Base-by-base conservation (phyloP, 2,113 vertebrate species). In the Leptosomus discolor region DNA sequence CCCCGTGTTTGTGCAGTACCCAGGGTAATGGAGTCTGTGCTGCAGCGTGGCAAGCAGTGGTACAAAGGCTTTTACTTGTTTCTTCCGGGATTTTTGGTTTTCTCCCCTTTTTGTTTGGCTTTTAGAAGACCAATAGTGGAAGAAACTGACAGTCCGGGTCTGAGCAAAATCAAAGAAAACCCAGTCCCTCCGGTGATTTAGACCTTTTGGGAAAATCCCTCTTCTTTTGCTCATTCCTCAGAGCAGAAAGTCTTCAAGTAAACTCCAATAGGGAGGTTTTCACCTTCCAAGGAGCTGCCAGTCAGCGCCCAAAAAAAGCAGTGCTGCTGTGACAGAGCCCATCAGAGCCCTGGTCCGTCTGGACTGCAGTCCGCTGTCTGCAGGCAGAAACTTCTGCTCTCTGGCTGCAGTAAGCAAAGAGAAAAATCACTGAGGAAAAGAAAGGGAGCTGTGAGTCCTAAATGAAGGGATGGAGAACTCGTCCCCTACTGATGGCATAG, bases 11-110 rank as follows among this genome's bases (percentile, higher is more conserved):
- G 30, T 9, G 21, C 21, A 45, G 27, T 43, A 8, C 60, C 20
- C 21, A 11, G 16, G 18, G 27, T 9, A 36, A 32, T 2, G 8
- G 5, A 36, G 53, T 4, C 37, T 2, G 1, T 8, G 18, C 60
- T 4, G 4, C 32, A 45, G 27, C 34, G 8, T 1, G 41, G 19
- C 3, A 2, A 63, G 24, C 41, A 17, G 29, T 10, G 23, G 26
- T 15, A 15, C 39, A 12, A 46, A 26, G 21, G 26, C 34, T 57
- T 73, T 37, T 9, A 7, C 26, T 64, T 57, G 43, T 22, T 67
- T 58, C 58, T 48, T 65, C 65, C 2, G 2, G 36, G 43, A 29
- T 54, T 71, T n/a, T 16, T 30, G 15, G 32, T 54, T 71, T 48
- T 48, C n/a, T 34, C 18, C 48, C 50, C n/a, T 63, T 39, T 46